Percentiles rank a stretch among this genome's conserved stretches.
phyloP scores from a whole-genome alignment of 2,797 vertebrate species.

The Notoglanidium macrostoma region DNA sequence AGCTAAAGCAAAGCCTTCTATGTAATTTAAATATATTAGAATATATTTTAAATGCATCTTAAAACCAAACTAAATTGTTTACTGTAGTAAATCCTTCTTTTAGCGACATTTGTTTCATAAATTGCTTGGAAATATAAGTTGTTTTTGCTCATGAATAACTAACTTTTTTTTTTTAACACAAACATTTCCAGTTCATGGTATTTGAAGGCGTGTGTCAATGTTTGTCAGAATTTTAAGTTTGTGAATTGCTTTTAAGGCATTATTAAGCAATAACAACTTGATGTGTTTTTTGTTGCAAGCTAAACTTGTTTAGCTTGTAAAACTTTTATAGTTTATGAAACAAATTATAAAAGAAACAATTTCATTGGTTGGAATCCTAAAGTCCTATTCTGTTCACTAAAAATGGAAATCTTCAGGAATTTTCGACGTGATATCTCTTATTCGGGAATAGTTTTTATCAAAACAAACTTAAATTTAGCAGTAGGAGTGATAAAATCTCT shows the following conservation, averaged over 20 bases:
- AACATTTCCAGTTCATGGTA: too few species aligned
- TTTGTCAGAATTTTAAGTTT: neutral
- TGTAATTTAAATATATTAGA: too few species aligned
- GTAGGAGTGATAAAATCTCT: neutral
- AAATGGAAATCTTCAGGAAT: neutral
- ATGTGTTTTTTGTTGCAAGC: neutral
- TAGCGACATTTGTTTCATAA: too few species aligned
- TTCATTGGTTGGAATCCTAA: neutral
- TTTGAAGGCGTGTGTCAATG: neutral
- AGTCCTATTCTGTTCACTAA: neutral
- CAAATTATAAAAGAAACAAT: neutral
- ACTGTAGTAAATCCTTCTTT: too few species aligned
- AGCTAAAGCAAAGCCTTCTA: too few species aligned
- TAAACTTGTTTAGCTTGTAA: neutral
- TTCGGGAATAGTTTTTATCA: neutral
- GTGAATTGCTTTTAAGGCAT: neutral
- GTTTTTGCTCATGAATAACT: too few species aligned
- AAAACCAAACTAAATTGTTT: too few species aligned
- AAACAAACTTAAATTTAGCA: neutral
- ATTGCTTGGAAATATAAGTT: too few species aligned
- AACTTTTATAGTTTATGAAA: too few species aligned
- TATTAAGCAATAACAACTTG: too few species aligned
- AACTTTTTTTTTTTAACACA: too few species aligned
- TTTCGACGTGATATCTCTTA: neutral
- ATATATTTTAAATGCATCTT: too few species aligned